These are phyloP conservation scores for Dysmachus trigonus DNA, from an alignment of 2,888 invertebrate species.

Conservation along the genomic window DNA sequence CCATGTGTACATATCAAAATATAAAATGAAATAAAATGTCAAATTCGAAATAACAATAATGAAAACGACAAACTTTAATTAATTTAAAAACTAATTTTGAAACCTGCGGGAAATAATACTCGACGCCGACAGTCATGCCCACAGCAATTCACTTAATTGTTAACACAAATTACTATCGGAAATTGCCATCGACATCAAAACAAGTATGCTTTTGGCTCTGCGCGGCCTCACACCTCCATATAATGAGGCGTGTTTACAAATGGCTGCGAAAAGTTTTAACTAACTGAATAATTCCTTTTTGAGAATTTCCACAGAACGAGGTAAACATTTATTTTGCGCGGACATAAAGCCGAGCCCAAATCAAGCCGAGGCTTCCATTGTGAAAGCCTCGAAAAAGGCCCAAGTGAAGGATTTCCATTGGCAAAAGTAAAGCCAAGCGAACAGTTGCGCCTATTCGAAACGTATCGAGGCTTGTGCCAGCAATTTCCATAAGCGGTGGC, in stretches of 20 bases:
- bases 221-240: not conserved
- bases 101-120: not conserved
- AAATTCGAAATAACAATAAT: not conserved
- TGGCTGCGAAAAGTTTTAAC: not conserved
- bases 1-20: not conserved
- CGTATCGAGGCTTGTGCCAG: not conserved
- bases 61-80: not conserved
- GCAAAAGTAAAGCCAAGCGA: no score
- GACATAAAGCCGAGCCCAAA: not conserved
- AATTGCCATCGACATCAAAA: not conserved
- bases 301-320: not conserved
- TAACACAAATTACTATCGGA: not conserved
- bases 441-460: not conserved
- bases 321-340: not conserved
- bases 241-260: not conserved
- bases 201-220: not conserved
- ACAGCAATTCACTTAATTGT: not conserved
- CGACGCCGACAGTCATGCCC: not conserved
- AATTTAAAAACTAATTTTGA: not conserved
- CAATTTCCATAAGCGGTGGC: not conserved
- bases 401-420: not conserved
- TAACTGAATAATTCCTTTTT: not conserved
- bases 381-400: not conserved
- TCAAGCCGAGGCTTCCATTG: not conserved
- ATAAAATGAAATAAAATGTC: not conserved